Conservation (phyloP, 2,888 invertebrate species). For the Archaeoteleia sp. region DNA sequence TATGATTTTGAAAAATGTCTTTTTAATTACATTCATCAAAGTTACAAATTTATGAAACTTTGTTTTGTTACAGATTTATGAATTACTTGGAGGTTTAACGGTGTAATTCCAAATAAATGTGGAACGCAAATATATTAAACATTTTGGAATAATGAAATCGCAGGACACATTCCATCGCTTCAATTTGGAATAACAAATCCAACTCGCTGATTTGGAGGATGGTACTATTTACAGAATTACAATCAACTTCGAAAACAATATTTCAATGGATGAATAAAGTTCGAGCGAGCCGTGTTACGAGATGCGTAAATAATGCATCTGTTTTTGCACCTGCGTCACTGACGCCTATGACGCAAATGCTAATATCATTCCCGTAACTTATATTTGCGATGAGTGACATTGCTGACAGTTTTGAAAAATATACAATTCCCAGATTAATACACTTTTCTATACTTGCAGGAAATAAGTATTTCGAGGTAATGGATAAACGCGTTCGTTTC, state of each 20-base stretch:
- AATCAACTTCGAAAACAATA: constrained; percentile 32
- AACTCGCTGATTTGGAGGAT: too few species aligned
- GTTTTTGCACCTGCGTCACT: constrained; percentile 53
- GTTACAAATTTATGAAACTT: too few species aligned
- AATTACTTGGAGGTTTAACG: too few species aligned
- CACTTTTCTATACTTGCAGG: constrained; percentile 30
- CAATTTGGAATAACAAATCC: too few species aligned
- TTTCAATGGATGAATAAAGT: constrained; percentile 19
- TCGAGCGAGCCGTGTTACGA: constrained; percentile 16
- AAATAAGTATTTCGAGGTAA: constrained; percentile 38
- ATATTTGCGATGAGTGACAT: constrained; percentile 23
- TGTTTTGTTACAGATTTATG: too few species aligned
- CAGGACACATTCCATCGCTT: too few species aligned
- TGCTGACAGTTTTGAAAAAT: constrained; percentile 32
- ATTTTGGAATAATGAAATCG: too few species aligned
- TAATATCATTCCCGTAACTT: constrained; percentile 43
- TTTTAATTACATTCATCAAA: too few species aligned
- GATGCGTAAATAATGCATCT: constrained; percentile 45
- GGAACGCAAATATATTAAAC: too few species aligned
- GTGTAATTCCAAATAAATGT: too few species aligned
- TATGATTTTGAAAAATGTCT: too few species aligned
- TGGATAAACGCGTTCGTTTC: too few species aligned
- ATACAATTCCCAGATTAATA: constrained; percentile 20
- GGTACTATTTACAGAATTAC: constrained; percentile 17
- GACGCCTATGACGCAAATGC: constrained; percentile 48